phyloP scores from a whole-genome alignment of 2,113 vertebrate species.

The Oncorhynchus kisutch region DNA sequence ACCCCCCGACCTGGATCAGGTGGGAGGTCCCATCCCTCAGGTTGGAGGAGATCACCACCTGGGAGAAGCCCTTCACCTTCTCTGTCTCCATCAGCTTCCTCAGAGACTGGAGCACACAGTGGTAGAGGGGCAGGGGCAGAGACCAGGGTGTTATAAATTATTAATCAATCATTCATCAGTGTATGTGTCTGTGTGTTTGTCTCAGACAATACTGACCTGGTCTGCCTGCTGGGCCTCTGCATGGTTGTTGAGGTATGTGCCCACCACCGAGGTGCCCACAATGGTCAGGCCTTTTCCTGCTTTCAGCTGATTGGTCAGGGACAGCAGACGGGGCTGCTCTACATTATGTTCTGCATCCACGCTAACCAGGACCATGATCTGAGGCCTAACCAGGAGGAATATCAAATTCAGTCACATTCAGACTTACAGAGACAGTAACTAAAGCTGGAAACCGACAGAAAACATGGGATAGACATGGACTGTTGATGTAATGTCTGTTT shows the following conservation, averaged over 20 bases:
- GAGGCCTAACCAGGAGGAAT: constrained; percentile 75
- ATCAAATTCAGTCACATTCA: neutral
- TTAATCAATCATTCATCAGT: neutral
- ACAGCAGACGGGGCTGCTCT: constrained; percentile 92
- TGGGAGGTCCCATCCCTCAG: constrained; percentile 93
- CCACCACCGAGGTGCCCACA: constrained; percentile 89
- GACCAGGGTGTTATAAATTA: neutral
- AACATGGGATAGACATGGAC: too few relatives aligned
- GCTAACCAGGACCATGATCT: constrained; percentile 89
- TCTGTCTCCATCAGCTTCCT: constrained; percentile 92
- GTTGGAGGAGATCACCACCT: constrained; percentile 94
- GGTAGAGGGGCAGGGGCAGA: neutral
- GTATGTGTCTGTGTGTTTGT: neutral
- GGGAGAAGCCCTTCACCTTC: constrained; percentile 96
- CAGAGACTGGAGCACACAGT: constrained; percentile 76
- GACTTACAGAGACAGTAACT: neutral
- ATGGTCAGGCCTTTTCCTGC: constrained; percentile 97
- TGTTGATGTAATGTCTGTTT: too few relatives aligned
- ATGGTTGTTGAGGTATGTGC: constrained; percentile 90
- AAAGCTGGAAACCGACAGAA: neutral
- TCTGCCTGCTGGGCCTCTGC: constrained; percentile 87
- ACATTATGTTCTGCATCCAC: constrained; percentile 93
- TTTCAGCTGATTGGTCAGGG: constrained; percentile 93
- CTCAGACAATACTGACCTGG: constrained; percentile 74
- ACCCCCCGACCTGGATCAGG: constrained; percentile 91